phyloP scores from a whole-genome alignment of 2,797 vertebrate species.

The Knipowitschia caucasica region DNA sequence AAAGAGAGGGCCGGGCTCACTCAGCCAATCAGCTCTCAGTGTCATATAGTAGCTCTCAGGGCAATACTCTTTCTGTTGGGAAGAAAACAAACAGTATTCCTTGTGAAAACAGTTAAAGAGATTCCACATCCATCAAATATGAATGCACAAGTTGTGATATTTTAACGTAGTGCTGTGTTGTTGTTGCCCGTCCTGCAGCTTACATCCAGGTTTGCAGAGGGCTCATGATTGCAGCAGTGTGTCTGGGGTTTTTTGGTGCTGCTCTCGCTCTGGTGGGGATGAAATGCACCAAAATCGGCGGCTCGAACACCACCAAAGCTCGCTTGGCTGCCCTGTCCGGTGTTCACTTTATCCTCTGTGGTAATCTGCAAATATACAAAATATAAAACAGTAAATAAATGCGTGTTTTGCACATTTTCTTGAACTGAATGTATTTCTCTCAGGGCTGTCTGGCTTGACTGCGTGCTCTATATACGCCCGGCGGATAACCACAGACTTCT shows the following conservation, averaged over 20 bases:
- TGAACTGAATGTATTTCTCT: slow-evolving; percentile 10
- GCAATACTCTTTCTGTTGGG: too few relatives aligned
- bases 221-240: slow-evolving; percentile 89
- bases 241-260: slow-evolving; percentile 89
- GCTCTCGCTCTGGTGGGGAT: slow-evolving; percentile 88
- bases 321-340: slow-evolving; percentile 86
- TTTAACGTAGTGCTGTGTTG: too few relatives aligned
- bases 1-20: too few relatives aligned
- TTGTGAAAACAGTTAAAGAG: neutral
- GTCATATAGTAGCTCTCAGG: too few relatives aligned
- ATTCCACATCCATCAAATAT: neutral
- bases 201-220: slow-evolving; percentile 95
- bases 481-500: slow-evolving; percentile 96
- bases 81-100: too few relatives aligned
- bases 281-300: slow-evolving; percentile 96
- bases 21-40: too few relatives aligned
- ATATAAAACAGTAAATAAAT: neutral
- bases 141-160: slow-evolving; percentile 57
- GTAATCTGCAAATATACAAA: slow-evolving; percentile 65
- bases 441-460: slow-evolving; percentile 89
- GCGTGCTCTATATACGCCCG: slow-evolving; percentile 94
- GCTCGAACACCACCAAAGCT: slow-evolving; percentile 86
- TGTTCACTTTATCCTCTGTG: slow-evolving; percentile 85
- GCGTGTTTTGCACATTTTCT: neutral
- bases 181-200: slow-evolving; percentile 81